Percentiles rank a stretch among this genome's conserved stretches.
Conservation (phyloP, 2,888 invertebrate genomes). For the Rhorus exstirpatorius region DNA sequence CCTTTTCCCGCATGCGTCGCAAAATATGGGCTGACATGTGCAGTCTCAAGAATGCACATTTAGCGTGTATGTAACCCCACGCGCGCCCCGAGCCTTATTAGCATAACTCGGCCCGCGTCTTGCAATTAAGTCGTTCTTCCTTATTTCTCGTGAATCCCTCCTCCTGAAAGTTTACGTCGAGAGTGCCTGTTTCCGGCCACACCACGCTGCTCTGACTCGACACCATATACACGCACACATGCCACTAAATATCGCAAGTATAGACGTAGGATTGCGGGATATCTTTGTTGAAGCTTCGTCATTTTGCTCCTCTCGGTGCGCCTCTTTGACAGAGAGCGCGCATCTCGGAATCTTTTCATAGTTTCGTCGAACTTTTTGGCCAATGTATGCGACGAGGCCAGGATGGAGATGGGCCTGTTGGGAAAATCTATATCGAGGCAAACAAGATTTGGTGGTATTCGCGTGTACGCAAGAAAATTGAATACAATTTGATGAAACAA, state of each 20-base stretch:
- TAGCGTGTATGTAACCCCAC: constrained; percentile 53
- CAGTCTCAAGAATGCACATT: constrained; percentile 32
- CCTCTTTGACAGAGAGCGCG: background rate
- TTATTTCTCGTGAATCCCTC: constrained; percentile 67
- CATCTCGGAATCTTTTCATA: background rate
- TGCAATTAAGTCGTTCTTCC: constrained; percentile 77
- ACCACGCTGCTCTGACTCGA: constrained; percentile 13
- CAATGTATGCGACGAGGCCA: background rate
- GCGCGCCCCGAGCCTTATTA: constrained; percentile 72
- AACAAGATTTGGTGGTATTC: no score
- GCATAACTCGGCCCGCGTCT: constrained; percentile 76
- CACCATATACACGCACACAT: no score
- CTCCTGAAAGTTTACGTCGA: constrained; percentile 55
- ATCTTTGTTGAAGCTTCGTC: constrained; percentile 5
- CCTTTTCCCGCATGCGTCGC: background rate
- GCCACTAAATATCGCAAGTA: no score
- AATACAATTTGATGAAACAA: no score
- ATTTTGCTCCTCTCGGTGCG: background rate
- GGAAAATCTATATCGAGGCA: no score
- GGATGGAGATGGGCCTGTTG: background rate
- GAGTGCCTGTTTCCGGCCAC: constrained; percentile 49
- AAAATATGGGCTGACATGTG: background rate
- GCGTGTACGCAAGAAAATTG: no score
- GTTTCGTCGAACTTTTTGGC: background rate
- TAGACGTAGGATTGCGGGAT: no score